phyloP scores from a whole-genome alignment of 2,797 vertebrate genomes.

The Syngnathus acus region DNA sequence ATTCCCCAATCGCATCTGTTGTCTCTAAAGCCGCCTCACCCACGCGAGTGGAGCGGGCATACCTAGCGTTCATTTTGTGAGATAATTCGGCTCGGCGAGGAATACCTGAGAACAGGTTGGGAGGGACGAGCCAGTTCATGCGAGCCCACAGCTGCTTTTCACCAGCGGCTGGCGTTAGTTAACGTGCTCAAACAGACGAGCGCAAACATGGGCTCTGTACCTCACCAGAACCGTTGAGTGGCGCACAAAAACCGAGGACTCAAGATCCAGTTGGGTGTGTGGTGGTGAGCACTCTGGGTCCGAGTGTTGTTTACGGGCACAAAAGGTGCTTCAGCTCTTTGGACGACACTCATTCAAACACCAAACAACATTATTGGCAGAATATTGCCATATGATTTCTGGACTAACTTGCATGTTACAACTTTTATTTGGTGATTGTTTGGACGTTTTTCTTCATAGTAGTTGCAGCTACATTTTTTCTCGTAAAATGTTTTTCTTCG shows the following conservation, averaged over 20 bases:
- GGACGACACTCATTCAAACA: not conserved
- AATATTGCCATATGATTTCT: too few relatives aligned
- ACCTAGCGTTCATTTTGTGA: conserved; percentile 18
- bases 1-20: not conserved
- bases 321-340: not conserved
- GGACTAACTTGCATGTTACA: not conserved
- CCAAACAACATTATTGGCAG: not conserved
- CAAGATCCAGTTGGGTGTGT: conserved; percentile 19
- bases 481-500: not conserved
- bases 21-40: conserved; percentile 37
- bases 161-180: conserved; percentile 16
- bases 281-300: not conserved
- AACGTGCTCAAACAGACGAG: conserved; percentile 15
- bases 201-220: conserved; percentile 15
- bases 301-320: not conserved
- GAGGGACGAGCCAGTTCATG: conserved; percentile 30
- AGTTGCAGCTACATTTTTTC: not conserved
- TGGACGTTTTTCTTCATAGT: not conserved
- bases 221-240: conserved; percentile 16
- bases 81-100: conserved; percentile 18
- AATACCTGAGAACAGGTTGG: conserved; percentile 60
- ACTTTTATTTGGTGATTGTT: not conserved
- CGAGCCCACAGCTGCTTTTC: conserved; percentile 25
- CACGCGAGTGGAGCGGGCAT: conserved; percentile 31
- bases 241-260: conserved; percentile 20